These are phyloP conservation scores for Cichlasoma orientale DNA, from an alignment of 2,797 vertebrate genomes.

Conservation along the genomic window DNA sequence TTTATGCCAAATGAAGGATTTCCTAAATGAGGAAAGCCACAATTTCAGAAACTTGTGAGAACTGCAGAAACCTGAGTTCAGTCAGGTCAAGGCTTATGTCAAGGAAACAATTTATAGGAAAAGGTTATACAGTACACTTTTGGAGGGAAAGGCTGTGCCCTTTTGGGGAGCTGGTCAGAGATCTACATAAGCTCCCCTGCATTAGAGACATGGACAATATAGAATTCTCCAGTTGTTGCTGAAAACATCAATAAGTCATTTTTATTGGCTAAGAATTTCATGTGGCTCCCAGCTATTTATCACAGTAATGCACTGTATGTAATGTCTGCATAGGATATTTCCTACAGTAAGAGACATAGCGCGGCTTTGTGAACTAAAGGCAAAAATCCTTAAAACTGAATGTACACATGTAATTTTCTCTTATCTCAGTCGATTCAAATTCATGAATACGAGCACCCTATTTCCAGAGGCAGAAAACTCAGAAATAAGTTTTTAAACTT, in stretches of 20 bases:
- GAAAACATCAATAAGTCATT: slow-evolving; percentile 39
- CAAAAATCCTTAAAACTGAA: slow-evolving; percentile 21
- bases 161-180: not conserved
- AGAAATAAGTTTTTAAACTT: slow-evolving; percentile 24
- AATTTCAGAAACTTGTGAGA: not conserved
- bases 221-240: slow-evolving; percentile 17
- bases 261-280: slow-evolving; percentile 21
- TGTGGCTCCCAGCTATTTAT: slow-evolving; percentile 25
- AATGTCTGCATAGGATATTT: slow-evolving; percentile 17
- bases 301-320: slow-evolving; percentile 28
- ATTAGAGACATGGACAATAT: not conserved
- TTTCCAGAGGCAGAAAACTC: slow-evolving; percentile 15
- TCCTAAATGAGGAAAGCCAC: not conserved
- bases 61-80: not conserved
- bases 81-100: not conserved
- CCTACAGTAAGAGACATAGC: not conserved
- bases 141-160: not conserved
- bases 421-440: slow-evolving; percentile 30
- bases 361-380: slow-evolving; percentile 6
- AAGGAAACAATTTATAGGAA: not conserved
- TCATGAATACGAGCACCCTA: slow-evolving; percentile 25
- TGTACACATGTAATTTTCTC: slow-evolving; percentile 10
- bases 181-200: not conserved
- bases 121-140: not conserved
- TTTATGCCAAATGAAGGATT: slow-evolving; percentile 3